Conservation (phyloP, 2,888 invertebrate species). For the Agrilus cyanescens region DNA sequence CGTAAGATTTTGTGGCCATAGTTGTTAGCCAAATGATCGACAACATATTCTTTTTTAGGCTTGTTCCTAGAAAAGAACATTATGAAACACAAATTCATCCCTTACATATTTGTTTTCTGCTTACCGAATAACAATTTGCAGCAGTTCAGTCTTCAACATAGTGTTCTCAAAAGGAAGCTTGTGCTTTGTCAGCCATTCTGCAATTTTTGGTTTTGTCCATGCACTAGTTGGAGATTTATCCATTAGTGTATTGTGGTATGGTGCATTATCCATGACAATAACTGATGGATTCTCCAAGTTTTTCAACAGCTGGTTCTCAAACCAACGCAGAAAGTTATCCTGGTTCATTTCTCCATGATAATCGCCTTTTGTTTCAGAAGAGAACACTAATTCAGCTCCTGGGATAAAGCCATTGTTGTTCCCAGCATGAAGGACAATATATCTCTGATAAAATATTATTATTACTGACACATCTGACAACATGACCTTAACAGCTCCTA, state of each 20-base stretch:
- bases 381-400: not conserved
- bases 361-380: not conserved
- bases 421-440: constrained; percentile 1
- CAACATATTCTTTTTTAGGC: too few relatives aligned
- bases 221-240: not conserved
- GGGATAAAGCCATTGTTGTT: not conserved
- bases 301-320: not conserved
- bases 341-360: constrained; percentile 1
- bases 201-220: not conserved
- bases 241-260: not conserved
- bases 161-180: not conserved
- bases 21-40: too few relatives aligned
- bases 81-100: too few relatives aligned
- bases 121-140: too few relatives aligned
- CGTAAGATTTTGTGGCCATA: too few relatives aligned
- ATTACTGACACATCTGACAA: too few relatives aligned
- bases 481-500: too few relatives aligned
- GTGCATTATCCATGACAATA: constrained; percentile 1
- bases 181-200: not conserved
- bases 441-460: not conserved
- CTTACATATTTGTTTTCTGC: too few relatives aligned
- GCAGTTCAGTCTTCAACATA: not conserved
- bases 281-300: not conserved
- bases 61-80: too few relatives aligned
- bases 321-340: not conserved